These are phyloP conservation scores for Chrysocyon brachyurus DNA, from an alignment of 2,797 vertebrate genomes.

Conservation along the genomic window DNA sequence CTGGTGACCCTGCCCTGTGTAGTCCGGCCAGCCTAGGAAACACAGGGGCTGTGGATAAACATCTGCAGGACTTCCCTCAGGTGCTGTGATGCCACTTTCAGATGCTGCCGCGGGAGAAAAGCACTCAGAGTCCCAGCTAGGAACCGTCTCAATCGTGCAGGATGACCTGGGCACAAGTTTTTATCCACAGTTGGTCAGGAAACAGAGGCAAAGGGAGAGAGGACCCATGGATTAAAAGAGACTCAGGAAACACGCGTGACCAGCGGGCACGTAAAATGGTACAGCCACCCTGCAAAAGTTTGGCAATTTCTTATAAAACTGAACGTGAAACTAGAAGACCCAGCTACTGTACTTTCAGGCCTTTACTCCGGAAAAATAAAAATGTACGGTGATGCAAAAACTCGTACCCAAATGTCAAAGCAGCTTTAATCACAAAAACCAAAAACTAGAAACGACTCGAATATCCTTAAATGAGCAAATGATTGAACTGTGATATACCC, in stretches of 20 bases:
- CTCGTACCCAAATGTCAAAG: background rate
- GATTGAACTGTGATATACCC: background rate
- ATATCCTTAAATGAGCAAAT: background rate
- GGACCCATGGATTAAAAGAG: background rate
- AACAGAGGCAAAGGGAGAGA: background rate
- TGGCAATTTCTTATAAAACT: background rate
- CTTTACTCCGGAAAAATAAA: slow-evolving; percentile 22
- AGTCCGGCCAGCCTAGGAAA: background rate
- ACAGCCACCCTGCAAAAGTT: background rate
- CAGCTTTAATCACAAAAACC: background rate
- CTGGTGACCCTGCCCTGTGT: background rate
- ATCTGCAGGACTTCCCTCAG: background rate
- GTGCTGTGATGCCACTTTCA: background rate
- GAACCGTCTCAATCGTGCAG: background rate
- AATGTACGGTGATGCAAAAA: background rate
- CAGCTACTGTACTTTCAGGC: background rate
- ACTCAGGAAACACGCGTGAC: background rate
- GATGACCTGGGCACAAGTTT: background rate
- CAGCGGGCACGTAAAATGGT: background rate
- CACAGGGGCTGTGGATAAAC: too few relatives aligned
- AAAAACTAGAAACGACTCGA: background rate
- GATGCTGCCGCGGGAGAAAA: background rate
- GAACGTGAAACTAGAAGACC: background rate
- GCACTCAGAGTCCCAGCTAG: too few relatives aligned
- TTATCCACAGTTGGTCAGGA: background rate